A percentile compares a stretch with the other conserved stretches of the same genome.
phyloP scores from a whole-genome alignment of 2,888 invertebrate genomes.

The Synanthedon formicaeformis region DNA sequence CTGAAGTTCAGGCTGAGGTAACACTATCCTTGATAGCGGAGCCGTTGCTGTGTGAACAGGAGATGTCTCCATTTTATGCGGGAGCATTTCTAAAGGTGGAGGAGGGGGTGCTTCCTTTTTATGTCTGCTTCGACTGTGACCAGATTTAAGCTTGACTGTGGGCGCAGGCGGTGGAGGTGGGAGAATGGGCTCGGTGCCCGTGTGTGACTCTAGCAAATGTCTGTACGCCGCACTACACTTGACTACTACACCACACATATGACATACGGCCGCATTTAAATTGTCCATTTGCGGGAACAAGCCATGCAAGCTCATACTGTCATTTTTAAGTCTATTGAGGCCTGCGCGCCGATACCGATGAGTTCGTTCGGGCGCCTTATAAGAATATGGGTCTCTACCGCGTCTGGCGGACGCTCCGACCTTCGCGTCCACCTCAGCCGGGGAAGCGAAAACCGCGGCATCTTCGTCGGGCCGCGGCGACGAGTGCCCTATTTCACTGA shows the following conservation, averaged over 20 bases:
- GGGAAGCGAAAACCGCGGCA: conserved; percentile 29
- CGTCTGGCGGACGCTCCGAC: conserved; percentile 34
- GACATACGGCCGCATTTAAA: conserved; percentile 82
- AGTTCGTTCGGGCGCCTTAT: conserved; percentile 31
- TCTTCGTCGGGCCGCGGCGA: conserved; percentile 58
- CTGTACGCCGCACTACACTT: conserved; percentile 83
- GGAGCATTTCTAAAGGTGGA: conserved; percentile 39
- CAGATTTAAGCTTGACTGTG: conserved; percentile 34
- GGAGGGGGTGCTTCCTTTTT: conserved; percentile 51
- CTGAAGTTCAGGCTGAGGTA: conserved; percentile 49
- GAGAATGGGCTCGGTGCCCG: conserved; percentile 44
- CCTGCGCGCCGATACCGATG: conserved; percentile 47
- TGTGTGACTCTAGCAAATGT: conserved; percentile 75
- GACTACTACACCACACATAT: conserved; percentile 80
- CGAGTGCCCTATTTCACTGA: conserved; percentile 59
- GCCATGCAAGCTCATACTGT: conserved; percentile 82
- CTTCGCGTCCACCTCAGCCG: conserved; percentile 41
- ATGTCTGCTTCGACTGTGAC: conserved; percentile 42
- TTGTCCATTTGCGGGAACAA: conserved; percentile 82
- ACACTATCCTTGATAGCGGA: conserved; percentile 48
- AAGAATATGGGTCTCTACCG: conserved; percentile 33
- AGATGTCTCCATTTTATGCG: conserved; percentile 47
- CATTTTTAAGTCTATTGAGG: conserved; percentile 63
- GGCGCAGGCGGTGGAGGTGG: conserved; percentile 56
- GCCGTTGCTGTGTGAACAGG: conserved; percentile 46